Base-by-base conservation (phyloP, 2,113 vertebrate species). In the Nycticebus coucang region DNA sequence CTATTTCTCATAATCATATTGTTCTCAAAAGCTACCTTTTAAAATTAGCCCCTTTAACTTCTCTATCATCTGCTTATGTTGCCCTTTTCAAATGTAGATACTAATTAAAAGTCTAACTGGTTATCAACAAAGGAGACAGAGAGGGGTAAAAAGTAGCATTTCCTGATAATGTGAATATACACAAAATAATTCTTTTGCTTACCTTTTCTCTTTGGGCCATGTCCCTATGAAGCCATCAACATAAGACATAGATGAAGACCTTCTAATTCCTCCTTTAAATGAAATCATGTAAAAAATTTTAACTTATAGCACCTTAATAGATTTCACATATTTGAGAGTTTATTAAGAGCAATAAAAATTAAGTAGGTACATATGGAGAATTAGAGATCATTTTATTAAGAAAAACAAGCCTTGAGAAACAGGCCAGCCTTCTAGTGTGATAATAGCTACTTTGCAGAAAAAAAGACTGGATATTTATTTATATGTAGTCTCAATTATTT, bases 131-230 rank as follows among this genome's bases (percentile, higher is more conserved):
- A 33, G 41, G n/a, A 60, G 71, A 78, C 10, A 87, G 7, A 84
- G 7, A 18, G 22, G 33, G 7, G 17, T 53, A 45, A 69, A 55
- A 68, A 19, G 0, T 2, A 21, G 28, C 19, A 59, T 50, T 79
- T 87, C 57, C 60, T 19, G 68, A 30, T 7, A 33, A 37, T 2
- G 24, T 66, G 24, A 60, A 35, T 55, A 41, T 7, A 12, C 57
- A 22, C 13, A 92, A 41, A 79, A 59, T 26, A 72, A 64, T 33
- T n/a, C 81, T 45, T n/a, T 41, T 86, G 24, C 81, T 98, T 97
- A 99, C 99, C 99, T 98, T 98, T 99, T 99, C 96, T 99, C 99
- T 98, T 99, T 99, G 86, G 99, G 99, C 99, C 99, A 99, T 0
- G 99, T 99, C 74, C 99, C 99, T 78, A 99, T 98, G 97, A 99